A percentile compares a stretch with the other conserved stretches of the same genome.
Conservation (phyloP, 2,113 vertebrate species). For the Marcusenius ussheri region DNA sequence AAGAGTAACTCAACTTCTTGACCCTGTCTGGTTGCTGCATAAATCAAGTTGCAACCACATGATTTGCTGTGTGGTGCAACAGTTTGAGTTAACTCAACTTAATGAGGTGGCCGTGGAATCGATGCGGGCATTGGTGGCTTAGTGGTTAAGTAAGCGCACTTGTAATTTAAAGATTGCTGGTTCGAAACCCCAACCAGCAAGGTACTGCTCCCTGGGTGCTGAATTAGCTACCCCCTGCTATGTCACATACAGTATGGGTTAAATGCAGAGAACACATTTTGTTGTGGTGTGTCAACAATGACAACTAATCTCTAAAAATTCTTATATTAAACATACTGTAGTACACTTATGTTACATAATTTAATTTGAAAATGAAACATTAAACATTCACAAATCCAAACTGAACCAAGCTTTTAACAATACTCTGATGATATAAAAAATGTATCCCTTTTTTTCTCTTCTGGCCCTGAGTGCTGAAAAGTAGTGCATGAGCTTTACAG, state of each 20-base stretch:
- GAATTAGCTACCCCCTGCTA: too few species aligned
- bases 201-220: too few species aligned
- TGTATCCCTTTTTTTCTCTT: not conserved
- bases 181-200: too few species aligned
- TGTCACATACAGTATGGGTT: too few species aligned
- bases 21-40: not conserved
- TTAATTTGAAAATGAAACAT: not conserved
- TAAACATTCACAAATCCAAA: not conserved
- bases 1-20: not conserved
- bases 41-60: not conserved
- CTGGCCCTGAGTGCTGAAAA: not conserved
- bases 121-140: not conserved
- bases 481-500: not conserved
- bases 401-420: not conserved
- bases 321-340: not conserved
- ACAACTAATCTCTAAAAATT: too few species aligned
- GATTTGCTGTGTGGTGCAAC: not conserved
- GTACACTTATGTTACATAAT: not conserved
- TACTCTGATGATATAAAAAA: not conserved
- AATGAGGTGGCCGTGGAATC: not conserved
- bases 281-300: too few species aligned
- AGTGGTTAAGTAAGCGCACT: too few species aligned
- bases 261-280: too few species aligned
- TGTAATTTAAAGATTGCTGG: too few species aligned
- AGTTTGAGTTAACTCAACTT: not conserved